Evolutionary conservation across 1,140 invertebrate genomes (phyloP), one percentile per base, ranked within the genome.

Genomic region (Thaumetopoea pityocampa): DNA sequence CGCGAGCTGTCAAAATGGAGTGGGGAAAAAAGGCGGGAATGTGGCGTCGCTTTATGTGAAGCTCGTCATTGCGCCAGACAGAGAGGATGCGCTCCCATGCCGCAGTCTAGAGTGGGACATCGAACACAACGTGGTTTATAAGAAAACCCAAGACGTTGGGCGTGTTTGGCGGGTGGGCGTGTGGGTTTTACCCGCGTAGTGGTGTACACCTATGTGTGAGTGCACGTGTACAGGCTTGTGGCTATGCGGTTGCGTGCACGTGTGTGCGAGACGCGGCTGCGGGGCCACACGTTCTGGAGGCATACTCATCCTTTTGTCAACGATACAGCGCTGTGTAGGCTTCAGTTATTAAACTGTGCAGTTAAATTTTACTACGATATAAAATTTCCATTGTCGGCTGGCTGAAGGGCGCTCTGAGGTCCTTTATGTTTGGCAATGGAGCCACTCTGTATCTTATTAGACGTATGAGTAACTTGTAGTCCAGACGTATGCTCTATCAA

Each of bases 11-110:
- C 80, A 84, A 81, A 84, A 81, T 84, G 79, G 79, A 84, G 79
- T 84, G 79, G 73, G n/a, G 80, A 81, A 84, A 84, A 84, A 81
- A 81, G 77, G 80, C 77, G 80, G 77, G 80, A 84, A 81, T 84
- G 80, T 68, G 80, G 80, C 77, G 47, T 58, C 71, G 67, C 70
- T 84, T 83, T 84, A 84, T 83, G 74, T 77, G 79, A 68, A 66
- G 69, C 79, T 84, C 77, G 68, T 84, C 73, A 81, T 81, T 68
- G 77, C 74, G 77, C 33, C 47, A 65, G 62, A 73, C 42, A 38
- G 77, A 68, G 72, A 73, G 45, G 28, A 34, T 10, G 23, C 30
- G 38, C 28, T 46, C 47, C 33, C 12, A 19, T 11, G 14, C 19
- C 29, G 10, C 19, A 32, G 7, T 65, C 35, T 30, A 58, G 65